Evolutionary conservation across 1,140 invertebrate species (phyloP).

Genomic region (Pseudomyrmex gracilis): DNA sequence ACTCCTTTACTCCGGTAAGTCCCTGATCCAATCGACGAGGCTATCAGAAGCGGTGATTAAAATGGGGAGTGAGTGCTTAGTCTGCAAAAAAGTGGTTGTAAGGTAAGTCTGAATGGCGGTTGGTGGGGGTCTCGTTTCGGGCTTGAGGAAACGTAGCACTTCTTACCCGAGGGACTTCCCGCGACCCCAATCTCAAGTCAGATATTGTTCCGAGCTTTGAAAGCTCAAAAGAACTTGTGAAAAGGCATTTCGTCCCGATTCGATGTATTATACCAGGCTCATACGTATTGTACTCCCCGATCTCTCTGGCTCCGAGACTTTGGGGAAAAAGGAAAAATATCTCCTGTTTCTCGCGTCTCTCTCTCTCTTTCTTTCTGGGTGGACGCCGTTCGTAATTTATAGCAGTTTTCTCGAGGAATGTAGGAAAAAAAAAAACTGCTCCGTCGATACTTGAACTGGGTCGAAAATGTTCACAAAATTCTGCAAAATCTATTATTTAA

Average conservation of each 20-base stretch:
- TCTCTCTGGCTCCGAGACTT: conserved; percentile 63
- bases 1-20: conserved; percentile 65
- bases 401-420: conserved; percentile 43
- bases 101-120: conserved; percentile 70
- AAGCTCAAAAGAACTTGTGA: conserved; percentile 81
- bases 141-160: conserved; percentile 80
- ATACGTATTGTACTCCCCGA: conserved; percentile 76
- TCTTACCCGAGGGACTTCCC: conserved; percentile 78
- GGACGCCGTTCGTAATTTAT: conserved; percentile 71
- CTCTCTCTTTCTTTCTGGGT: too few species aligned
- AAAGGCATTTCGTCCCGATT: conserved; percentile 79
- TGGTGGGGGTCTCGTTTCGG: conserved; percentile 74
- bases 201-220: conserved; percentile 82
- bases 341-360: conserved; percentile 42
- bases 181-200: conserved; percentile 82
- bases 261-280: conserved; percentile 80
- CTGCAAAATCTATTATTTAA: too few species aligned
- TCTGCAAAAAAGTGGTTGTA: conserved; percentile 73
- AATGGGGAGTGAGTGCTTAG: conserved; percentile 75
- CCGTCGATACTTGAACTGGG: neutral
- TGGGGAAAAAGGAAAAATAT: conserved; percentile 65
- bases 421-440: conserved; percentile 34
- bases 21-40: conserved; percentile 76
- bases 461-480: neutral
- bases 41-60: conserved; percentile 80